Percentiles rank a stretch among this genome's conserved stretches.
Conservation (phyloP, 2,888 invertebrate species). For the Drosophila paramelanica region DNA sequence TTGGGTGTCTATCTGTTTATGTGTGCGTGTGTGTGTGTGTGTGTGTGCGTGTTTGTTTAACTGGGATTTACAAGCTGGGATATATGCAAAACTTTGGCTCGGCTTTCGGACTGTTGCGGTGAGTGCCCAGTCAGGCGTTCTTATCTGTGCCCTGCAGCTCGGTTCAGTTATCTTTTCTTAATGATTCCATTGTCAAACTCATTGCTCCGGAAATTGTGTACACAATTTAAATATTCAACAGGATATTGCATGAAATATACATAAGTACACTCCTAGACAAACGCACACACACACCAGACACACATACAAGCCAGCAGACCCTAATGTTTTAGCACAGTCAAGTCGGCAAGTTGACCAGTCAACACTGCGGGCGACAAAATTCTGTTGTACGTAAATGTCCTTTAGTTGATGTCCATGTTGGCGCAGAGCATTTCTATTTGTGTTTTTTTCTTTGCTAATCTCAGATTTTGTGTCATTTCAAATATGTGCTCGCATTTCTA, state of each 20-base stretch:
- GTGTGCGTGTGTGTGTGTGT: not conserved
- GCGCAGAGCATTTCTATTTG: constrained; percentile 26
- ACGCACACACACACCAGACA: constrained; percentile 11
- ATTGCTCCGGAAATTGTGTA: constrained; percentile 77
- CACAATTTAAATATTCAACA: constrained; percentile 80
- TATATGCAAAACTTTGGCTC: constrained; percentile 44
- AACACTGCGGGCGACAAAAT: constrained; percentile 71
- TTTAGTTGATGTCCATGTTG: constrained; percentile 48
- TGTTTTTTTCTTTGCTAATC: constrained; percentile 32
- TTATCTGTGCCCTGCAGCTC: constrained; percentile 55
- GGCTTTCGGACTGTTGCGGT: constrained; percentile 29
- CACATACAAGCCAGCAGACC: not conserved
- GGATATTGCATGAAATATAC: constrained; percentile 75
- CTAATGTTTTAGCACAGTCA: constrained; percentile 34
- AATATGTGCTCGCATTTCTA: constrained; percentile 31
- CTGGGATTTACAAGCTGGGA: constrained; percentile 29
- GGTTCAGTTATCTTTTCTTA: constrained; percentile 68
- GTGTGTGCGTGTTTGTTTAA: constrained; percentile 15
- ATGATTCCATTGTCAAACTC: constrained; percentile 78
- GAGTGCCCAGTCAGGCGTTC: constrained; percentile 55
- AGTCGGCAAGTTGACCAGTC: constrained; percentile 42
- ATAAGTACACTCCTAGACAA: constrained; percentile 43
- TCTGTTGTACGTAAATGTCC: constrained; percentile 58
- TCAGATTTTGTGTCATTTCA: constrained; percentile 41
- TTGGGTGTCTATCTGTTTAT: not conserved